Conservation (phyloP, 2,113 vertebrate genomes). For the Mungos mungo region DNA sequence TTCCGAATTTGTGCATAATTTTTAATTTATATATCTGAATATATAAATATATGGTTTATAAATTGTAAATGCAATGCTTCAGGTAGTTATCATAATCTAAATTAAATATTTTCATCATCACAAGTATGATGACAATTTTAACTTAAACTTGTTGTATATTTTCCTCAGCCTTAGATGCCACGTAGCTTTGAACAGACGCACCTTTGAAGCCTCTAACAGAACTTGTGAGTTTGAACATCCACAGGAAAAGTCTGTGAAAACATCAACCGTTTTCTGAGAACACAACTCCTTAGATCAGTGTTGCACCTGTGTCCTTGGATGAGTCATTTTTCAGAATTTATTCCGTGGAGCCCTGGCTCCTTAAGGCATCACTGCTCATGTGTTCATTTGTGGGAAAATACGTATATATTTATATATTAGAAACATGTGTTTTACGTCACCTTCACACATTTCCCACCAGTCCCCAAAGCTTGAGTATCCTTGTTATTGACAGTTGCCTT, state of each 20-base stretch:
- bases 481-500: background rate
- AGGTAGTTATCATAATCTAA: background rate
- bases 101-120: background rate
- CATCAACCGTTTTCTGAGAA: background rate
- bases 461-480: background rate
- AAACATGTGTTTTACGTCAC: background rate
- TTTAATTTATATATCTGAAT: background rate
- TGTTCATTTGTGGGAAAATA: background rate
- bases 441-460: background rate
- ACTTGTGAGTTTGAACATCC: background rate
- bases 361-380: background rate
- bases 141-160: background rate
- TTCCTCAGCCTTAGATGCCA: background rate
- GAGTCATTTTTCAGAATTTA: background rate
- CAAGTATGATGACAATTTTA: background rate
- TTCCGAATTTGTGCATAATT: background rate
- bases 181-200: background rate
- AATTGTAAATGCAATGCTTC: background rate
- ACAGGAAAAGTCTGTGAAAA: background rate
- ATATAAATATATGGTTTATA: background rate
- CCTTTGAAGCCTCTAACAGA: background rate
- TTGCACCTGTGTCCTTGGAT: background rate
- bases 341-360: background rate
- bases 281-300: background rate
- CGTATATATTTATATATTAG: background rate